Evolutionary conservation across 2,113 vertebrate genomes (phyloP).

Genomic region (Rana temporaria): DNA sequence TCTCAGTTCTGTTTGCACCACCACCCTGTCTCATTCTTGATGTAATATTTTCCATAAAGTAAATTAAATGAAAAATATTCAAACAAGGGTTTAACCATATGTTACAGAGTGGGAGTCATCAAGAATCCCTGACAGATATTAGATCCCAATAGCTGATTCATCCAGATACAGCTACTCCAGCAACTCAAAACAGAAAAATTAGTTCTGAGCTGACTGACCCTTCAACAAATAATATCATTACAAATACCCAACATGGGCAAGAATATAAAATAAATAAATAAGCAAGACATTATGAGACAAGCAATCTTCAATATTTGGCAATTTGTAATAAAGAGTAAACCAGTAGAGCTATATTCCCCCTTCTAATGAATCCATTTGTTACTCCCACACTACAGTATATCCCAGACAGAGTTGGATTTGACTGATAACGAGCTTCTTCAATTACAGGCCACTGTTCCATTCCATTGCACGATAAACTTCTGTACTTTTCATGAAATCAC

Average conservation of each 20-base stretch:
- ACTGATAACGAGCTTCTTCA: constrained; percentile 19
- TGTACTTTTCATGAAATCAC: constrained; percentile 17
- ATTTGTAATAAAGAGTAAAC: constrained; percentile 5
- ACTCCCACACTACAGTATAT: not conserved
- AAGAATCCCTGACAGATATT: not conserved
- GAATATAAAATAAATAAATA: not conserved
- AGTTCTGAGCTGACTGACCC: not conserved
- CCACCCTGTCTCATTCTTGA: too few relatives aligned
- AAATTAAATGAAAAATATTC: too few relatives aligned
- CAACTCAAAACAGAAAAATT: not conserved
- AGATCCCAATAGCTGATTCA: not conserved
- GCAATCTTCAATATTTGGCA: not conserved
- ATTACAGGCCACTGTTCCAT: constrained; percentile 36
- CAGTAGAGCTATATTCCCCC: not conserved
- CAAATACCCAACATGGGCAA: not conserved
- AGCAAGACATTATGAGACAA: not conserved
- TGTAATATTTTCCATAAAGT: too few relatives aligned
- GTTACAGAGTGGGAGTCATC: too few relatives aligned
- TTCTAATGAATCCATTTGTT: not conserved
- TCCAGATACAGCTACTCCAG: not conserved
- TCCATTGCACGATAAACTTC: constrained; percentile 29
- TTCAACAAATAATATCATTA: not conserved
- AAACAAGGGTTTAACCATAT: too few relatives aligned
- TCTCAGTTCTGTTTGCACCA: too few relatives aligned
- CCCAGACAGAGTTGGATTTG: constrained; percentile 7